A percentile compares a stretch with the other conserved stretches of the same genome.
phyloP scores from a whole-genome alignment of 1,140 invertebrate species.

The Zelostemma sp. region DNA sequence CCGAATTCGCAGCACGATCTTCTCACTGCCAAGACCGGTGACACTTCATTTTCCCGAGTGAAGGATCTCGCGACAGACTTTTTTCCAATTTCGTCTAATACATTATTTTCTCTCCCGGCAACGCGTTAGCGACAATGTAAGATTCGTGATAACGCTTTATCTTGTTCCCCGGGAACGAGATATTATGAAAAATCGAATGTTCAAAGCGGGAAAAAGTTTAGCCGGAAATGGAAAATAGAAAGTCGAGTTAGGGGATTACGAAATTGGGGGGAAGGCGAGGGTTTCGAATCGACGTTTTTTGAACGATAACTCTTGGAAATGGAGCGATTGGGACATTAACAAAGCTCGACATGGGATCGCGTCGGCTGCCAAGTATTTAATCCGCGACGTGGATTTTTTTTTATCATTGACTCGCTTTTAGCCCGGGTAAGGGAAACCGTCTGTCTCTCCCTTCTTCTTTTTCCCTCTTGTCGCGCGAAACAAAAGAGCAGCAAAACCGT shows the following conservation, averaged over 20 bases:
- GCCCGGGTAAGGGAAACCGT: constrained; percentile 2
- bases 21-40: constrained; percentile 44
- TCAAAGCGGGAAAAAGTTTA: too few species aligned
- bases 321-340: background rate
- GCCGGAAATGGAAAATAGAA: too few species aligned
- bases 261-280: background rate
- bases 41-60: constrained; percentile 45
- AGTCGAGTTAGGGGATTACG: too few species aligned
- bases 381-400: background rate
- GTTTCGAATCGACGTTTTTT: background rate
- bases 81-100: constrained; percentile 45
- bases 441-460: constrained; percentile 11
- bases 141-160: too few species aligned
- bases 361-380: constrained; percentile 7
- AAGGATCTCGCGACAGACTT: constrained; percentile 44
- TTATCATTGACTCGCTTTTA: background rate
- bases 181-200: too few species aligned
- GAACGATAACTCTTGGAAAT: constrained; percentile 12
- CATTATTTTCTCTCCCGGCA: constrained; percentile 42
- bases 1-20: constrained; percentile 42
- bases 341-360: background rate
- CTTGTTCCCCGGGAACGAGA: too few species aligned
- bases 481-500: constrained; percentile 5
- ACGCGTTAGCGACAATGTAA: constrained; percentile 45
- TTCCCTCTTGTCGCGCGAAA: background rate